Conservation (phyloP, 2,113 vertebrate genomes). For the Spermophilus dauricus region DNA sequence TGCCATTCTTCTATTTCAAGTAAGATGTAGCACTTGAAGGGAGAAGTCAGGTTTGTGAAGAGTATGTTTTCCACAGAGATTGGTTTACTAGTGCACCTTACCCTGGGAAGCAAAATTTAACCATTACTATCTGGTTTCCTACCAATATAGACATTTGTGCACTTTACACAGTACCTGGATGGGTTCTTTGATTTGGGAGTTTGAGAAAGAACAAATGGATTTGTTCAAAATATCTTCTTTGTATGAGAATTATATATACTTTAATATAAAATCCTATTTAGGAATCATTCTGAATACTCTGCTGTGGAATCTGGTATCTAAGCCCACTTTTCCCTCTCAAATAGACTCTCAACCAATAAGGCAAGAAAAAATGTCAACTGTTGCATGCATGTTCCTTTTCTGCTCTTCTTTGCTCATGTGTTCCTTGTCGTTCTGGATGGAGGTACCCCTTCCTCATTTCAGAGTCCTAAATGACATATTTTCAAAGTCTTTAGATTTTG, state of each 20-base stretch:
- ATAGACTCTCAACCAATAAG: background rate
- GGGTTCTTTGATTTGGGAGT: slow-evolving; percentile 41
- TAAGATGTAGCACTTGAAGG: background rate
- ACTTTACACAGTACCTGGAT: background rate
- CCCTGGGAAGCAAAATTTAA: slow-evolving; percentile 11
- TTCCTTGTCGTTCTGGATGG: background rate
- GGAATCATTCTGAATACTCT: background rate
- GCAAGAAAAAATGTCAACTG: background rate
- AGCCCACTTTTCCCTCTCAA: background rate
- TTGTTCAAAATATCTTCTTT: slow-evolving; percentile 34
- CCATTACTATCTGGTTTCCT: background rate
- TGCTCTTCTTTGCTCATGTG: background rate
- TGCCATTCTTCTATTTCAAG: background rate
- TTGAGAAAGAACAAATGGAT: background rate
- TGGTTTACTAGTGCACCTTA: background rate
- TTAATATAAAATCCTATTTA: background rate
- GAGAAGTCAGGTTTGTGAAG: background rate
- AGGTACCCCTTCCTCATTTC: background rate
- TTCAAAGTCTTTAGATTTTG: background rate
- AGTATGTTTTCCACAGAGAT: background rate
- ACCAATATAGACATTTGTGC: background rate
- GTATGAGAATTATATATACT: background rate
- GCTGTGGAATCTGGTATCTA: background rate
- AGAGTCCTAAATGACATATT: slow-evolving; percentile 1
- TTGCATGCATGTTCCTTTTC: background rate